Evolutionary conservation across 2,797 vertebrate species (phyloP).

Genomic region (Cynodonichthys magdalenae): DNA sequence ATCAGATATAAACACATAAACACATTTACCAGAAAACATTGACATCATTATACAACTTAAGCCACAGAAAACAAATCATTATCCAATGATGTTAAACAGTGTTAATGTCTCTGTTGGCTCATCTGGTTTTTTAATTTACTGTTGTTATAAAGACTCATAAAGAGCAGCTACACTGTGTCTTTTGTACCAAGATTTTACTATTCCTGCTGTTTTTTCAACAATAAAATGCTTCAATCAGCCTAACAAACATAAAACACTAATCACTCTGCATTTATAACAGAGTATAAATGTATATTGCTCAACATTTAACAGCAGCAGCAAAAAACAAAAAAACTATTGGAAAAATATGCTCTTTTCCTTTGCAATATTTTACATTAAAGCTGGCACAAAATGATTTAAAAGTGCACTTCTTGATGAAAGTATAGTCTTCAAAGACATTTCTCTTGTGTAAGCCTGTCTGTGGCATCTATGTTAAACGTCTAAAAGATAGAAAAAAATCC

Average conservation of each 20-base stretch:
- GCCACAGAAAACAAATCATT: background rate
- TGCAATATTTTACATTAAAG: slow-evolving; percentile 30
- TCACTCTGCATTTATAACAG: background rate
- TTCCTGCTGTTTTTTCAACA: background rate
- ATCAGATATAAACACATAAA: slow-evolving; percentile 20
- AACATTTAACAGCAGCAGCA: slow-evolving; percentile 32
- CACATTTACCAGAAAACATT: slow-evolving; percentile 8
- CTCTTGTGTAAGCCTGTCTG: slow-evolving; percentile 3
- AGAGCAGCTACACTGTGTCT: background rate
- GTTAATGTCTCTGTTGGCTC: background rate
- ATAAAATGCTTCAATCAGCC: background rate
- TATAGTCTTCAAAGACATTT: slow-evolving; percentile 23
- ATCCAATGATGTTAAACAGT: background rate
- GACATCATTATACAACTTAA: slow-evolving; percentile 7
- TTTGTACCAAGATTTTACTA: no score
- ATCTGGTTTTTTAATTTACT: background rate
- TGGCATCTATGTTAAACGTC: slow-evolving; percentile 12
- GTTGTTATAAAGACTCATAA: background rate
- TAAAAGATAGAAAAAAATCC: background rate
- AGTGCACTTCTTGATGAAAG: slow-evolving; percentile 25
- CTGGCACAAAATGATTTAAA: slow-evolving; percentile 45
- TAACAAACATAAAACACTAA: background rate
- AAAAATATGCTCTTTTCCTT: slow-evolving; percentile 24
- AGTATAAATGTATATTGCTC: slow-evolving; percentile 5
- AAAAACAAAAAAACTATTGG: background rate